These are phyloP conservation scores for Embiotoca jacksoni DNA, from an alignment of 2,113 vertebrate genomes.

Conservation along the genomic window DNA sequence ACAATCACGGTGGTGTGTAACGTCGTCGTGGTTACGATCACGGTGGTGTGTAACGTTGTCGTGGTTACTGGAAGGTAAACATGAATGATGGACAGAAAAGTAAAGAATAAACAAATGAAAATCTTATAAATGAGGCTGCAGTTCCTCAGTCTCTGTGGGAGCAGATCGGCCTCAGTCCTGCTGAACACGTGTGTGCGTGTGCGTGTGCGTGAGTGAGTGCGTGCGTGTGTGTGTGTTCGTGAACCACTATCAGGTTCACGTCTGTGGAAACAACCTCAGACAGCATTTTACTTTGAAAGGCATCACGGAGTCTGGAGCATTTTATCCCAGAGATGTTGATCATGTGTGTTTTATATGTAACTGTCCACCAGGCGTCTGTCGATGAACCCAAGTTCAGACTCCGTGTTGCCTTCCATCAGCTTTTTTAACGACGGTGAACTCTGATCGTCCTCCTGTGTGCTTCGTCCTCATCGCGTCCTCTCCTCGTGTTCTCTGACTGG, in stretches of 20 bases:
- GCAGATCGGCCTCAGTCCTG: slow-evolving; percentile 59
- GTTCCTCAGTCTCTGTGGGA: slow-evolving; percentile 56
- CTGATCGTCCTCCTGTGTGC: slow-evolving; percentile 52
- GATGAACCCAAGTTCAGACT: slow-evolving; percentile 36
- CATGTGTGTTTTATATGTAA: slow-evolving; percentile 43
- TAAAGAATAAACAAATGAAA: not conserved
- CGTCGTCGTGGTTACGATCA: no score
- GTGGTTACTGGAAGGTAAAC: not conserved
- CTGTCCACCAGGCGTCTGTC: not conserved
- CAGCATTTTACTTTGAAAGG: slow-evolving; percentile 62
- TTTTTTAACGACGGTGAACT: slow-evolving; percentile 65
- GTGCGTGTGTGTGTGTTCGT: slow-evolving; percentile 34
- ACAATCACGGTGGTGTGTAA: not conserved
- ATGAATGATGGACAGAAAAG: not conserved
- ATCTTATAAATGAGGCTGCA: slow-evolving; percentile 63
- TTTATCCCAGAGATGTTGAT: slow-evolving; percentile 32
- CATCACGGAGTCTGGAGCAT: slow-evolving; percentile 46
- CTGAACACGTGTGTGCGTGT: slow-evolving; percentile 60
- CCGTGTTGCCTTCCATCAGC: slow-evolving; percentile 54
- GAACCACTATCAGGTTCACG: slow-evolving; percentile 45
- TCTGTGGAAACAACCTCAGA: slow-evolving; percentile 48
- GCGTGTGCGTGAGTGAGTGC: not conserved
- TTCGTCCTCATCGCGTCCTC: slow-evolving; percentile 58
- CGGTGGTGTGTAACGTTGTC: not conserved
- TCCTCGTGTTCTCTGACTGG: slow-evolving; percentile 75